These are phyloP conservation scores for Felis catus DNA, from an alignment of 2,113 vertebrate genomes.

Conservation along the genomic window F.catus_Fca126_mat1.0 CM031421.1:86535001-86535500, in stretches of 20 bases:
- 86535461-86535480: not conserved
- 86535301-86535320: slow-evolving; percentile 82
- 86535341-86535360: slow-evolving; percentile 75
- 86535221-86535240: slow-evolving; percentile 87
- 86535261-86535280: slow-evolving; percentile 83
- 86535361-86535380: slow-evolving; percentile 58
- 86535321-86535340: slow-evolving; percentile 75
- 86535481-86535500: not conserved
- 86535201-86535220: slow-evolving; percentile 89
- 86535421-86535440: not conserved
- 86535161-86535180: slow-evolving; percentile 87
- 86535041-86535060: slow-evolving; percentile 82
- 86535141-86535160: slow-evolving; percentile 88
- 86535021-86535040: slow-evolving; percentile 78
- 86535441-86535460: not conserved
- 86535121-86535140: slow-evolving; percentile 87
- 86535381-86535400: not conserved
- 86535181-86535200: slow-evolving; percentile 81
- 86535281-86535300: slow-evolving; percentile 81
- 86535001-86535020: slow-evolving; percentile 82
- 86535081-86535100: slow-evolving; percentile 91
- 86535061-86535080: slow-evolving; percentile 86
- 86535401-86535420: not conserved
- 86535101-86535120: slow-evolving; percentile 88
- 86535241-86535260: slow-evolving; percentile 82